These are phyloP conservation scores for Alsophila aescularia DNA, from an alignment of 2,888 invertebrate genomes.

Conservation along the genomic window DNA sequence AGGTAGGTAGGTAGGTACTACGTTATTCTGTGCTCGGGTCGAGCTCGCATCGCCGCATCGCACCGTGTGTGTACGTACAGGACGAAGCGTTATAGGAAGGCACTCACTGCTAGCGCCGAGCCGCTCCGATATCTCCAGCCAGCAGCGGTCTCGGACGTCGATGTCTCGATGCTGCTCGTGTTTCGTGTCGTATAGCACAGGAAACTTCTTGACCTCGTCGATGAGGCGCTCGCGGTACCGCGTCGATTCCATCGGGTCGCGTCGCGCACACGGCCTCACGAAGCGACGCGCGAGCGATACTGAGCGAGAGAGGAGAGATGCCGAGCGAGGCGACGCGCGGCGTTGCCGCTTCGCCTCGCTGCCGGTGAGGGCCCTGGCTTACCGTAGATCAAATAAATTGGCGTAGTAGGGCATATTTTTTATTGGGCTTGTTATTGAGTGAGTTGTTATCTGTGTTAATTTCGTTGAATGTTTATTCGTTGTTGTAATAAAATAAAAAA, in stretches of 20 bases:
- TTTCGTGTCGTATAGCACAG: slow-evolving; percentile 74
- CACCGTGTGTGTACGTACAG: no score
- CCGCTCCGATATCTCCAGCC: slow-evolving; percentile 72
- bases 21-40: no score
- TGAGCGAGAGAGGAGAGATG: slow-evolving; percentile 64
- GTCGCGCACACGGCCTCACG: slow-evolving; percentile 58
- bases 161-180: slow-evolving; percentile 75
- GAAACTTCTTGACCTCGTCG: slow-evolving; percentile 74
- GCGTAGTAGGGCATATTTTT: neutral
- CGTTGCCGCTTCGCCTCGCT: slow-evolving; percentile 68
- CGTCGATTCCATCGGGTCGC: slow-evolving; percentile 49
- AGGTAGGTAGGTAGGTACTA: no score
- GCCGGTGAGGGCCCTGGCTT: slow-evolving; percentile 64
- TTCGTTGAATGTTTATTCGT: neutral
- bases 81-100: no score
- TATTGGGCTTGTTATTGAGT: neutral
- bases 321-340: slow-evolving; percentile 47
- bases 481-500: no score
- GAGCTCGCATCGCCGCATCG: neutral
- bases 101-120: slow-evolving; percentile 72
- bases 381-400: slow-evolving; percentile 34
- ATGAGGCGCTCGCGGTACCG: slow-evolving; percentile 69
- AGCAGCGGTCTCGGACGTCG: slow-evolving; percentile 74
- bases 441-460: neutral
- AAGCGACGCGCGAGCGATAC: slow-evolving; percentile 67